phyloP scores from a whole-genome alignment of 2,113 vertebrate genomes.

The Pongo pygmaeus region DNA sequence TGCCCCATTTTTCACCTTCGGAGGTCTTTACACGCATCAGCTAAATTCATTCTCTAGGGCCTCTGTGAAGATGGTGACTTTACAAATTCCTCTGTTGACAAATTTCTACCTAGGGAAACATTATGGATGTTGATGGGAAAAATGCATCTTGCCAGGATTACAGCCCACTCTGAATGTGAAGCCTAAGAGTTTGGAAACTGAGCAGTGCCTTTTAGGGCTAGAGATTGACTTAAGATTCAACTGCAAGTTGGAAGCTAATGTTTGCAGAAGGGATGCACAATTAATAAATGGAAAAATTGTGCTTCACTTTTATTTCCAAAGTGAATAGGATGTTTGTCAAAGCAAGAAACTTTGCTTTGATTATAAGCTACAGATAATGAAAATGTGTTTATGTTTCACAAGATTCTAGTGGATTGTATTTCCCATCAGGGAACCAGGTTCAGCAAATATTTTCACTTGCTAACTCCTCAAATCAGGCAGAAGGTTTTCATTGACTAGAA shows the following conservation, averaged over 20 bases:
- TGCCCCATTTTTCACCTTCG: slow-evolving; percentile 72
- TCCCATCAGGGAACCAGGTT: slow-evolving; percentile 63
- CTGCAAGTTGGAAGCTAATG: slow-evolving; percentile 57
- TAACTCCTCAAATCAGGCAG: slow-evolving; percentile 62
- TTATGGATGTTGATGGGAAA: slow-evolving; percentile 69
- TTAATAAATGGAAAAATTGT: slow-evolving; percentile 67
- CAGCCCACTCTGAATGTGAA: slow-evolving; percentile 44
- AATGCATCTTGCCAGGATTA: slow-evolving; percentile 70
- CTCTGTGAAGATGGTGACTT: slow-evolving; percentile 73
- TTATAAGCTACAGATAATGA: slow-evolving; percentile 69
- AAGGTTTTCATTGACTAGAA: slow-evolving; percentile 62
- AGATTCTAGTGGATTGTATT: slow-evolving; percentile 60
- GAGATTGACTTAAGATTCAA: slow-evolving; percentile 55
- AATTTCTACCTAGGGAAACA: slow-evolving; percentile 65
- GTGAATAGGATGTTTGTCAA: slow-evolving; percentile 67
- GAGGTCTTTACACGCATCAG: slow-evolving; percentile 75
- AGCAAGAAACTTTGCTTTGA: slow-evolving; percentile 66
- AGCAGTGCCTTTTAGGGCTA: slow-evolving; percentile 34
- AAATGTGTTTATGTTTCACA: slow-evolving; percentile 70
- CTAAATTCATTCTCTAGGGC: slow-evolving; percentile 72
- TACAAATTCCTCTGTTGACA: slow-evolving; percentile 76
- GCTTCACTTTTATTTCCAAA: slow-evolving; percentile 58
- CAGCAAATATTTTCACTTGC: slow-evolving; percentile 69
- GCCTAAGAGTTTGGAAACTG: slow-evolving; percentile 22
- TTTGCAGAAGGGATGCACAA: slow-evolving; percentile 58